Evolutionary conservation across 2,797 vertebrate species (phyloP).

Genomic region (Epinephelus coioides): DNA sequence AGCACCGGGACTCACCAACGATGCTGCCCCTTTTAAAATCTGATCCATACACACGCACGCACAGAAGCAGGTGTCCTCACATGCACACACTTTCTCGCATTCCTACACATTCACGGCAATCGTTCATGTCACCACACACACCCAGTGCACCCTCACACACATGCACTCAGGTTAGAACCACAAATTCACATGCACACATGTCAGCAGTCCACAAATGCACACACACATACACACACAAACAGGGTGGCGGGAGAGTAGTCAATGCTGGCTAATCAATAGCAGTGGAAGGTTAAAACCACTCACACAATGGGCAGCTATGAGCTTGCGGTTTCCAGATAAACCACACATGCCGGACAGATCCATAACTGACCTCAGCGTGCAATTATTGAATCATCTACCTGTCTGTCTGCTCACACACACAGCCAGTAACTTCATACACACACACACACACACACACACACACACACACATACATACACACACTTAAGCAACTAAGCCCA

Average conservation of each 20-base stretch:
- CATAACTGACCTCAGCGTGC: slow-evolving; percentile 80
- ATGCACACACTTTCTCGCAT: slow-evolving; percentile 24
- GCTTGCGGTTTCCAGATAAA: slow-evolving; percentile 79
- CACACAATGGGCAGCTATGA: slow-evolving; percentile 80
- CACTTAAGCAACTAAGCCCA: slow-evolving; percentile 8
- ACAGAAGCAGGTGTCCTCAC: slow-evolving; percentile 49
- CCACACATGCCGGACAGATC: slow-evolving; percentile 72
- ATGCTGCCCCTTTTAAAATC: slow-evolving; percentile 79
- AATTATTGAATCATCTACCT: slow-evolving; percentile 80
- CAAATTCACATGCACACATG: slow-evolving; percentile 30
- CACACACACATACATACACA: no score
- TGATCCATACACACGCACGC: slow-evolving; percentile 75
- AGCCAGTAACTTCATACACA: neutral
- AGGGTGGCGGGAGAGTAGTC: slow-evolving; percentile 73
- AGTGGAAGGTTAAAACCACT: slow-evolving; percentile 87
- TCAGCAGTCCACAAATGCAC: slow-evolving; percentile 20
- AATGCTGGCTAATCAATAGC: slow-evolving; percentile 84
- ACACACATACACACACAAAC: slow-evolving; percentile 32
- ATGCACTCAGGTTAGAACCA: slow-evolving; percentile 3
- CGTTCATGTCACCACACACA: slow-evolving; percentile 32
- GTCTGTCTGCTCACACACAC: slow-evolving; percentile 44
- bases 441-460: slow-evolving; percentile 3
- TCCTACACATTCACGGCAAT: slow-evolving; percentile 57
- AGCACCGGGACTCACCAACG: slow-evolving; percentile 81
- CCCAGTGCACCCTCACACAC: neutral